phyloP scores from a whole-genome alignment of 2,888 invertebrate species.

The Drosophila pseudotalamancana region DNA sequence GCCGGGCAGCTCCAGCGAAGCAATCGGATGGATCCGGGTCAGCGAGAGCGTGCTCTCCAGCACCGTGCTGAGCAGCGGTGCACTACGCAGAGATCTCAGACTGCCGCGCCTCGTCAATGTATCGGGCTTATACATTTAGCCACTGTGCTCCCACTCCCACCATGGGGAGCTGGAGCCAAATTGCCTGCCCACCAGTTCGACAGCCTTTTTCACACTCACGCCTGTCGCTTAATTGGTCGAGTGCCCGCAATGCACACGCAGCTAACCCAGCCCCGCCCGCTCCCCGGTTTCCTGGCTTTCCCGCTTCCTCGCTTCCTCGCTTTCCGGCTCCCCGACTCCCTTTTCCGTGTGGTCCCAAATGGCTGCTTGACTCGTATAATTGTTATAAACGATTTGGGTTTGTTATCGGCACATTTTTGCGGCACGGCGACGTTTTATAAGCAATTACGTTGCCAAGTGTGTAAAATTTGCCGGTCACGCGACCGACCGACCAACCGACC shows the following conservation, averaged over 20 bases:
- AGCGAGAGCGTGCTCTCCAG: constrained; percentile 84
- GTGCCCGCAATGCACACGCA: constrained; percentile 3
- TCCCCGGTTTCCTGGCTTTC: not conserved
- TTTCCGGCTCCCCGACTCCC: no score
- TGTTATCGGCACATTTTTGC: constrained; percentile 43
- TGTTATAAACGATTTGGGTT: constrained; percentile 63
- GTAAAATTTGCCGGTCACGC: constrained; percentile 70
- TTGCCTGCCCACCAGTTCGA: constrained; percentile 3
- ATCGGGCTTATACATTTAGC: constrained; percentile 84
- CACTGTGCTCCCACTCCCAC: constrained; percentile 23
- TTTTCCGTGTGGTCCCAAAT: constrained; percentile 24
- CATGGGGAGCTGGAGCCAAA: constrained; percentile 12
- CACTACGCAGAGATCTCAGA: constrained; percentile 85
- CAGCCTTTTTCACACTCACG: constrained; percentile 23
- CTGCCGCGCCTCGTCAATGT: constrained; percentile 84
- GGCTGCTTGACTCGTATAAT: constrained; percentile 49
- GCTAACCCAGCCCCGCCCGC: constrained; percentile 1
- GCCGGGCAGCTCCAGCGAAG: constrained; percentile 84
- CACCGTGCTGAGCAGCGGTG: constrained; percentile 84
- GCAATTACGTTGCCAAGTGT: constrained; percentile 79
- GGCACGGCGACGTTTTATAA: constrained; percentile 58
- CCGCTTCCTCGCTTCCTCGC: no score
- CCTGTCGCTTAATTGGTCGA: constrained; percentile 31
- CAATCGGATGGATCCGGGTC: constrained; percentile 84
- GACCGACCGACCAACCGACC: constrained; percentile 8